A percentile compares a stretch with the other conserved stretches of the same genome.
These are phyloP conservation scores for Patella depressa DNA, from an alignment of 2,888 invertebrate genomes.

Conservation along the genomic window DNA sequence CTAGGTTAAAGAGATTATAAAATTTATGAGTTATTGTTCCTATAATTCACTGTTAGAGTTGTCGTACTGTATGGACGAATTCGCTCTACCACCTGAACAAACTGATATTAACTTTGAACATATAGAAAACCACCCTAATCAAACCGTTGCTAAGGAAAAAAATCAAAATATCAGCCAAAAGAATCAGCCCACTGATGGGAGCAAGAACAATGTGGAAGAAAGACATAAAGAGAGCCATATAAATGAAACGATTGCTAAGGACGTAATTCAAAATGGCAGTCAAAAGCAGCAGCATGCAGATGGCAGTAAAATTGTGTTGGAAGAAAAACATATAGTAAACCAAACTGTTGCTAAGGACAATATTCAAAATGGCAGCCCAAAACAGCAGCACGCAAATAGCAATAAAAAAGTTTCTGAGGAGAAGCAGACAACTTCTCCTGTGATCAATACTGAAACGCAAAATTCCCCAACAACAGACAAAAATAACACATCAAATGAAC, in stretches of 20 bases:
- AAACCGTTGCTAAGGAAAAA: slow-evolving; percentile 12
- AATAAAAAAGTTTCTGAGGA: not conserved
- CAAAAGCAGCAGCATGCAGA: not conserved
- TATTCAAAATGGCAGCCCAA: not conserved
- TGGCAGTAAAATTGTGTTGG: not conserved
- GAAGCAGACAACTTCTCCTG: not conserved
- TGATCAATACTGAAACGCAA: not conserved
- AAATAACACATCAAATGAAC: not conserved
- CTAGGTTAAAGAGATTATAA: slow-evolving; percentile 85
- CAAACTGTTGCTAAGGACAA: not conserved
- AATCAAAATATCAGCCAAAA: slow-evolving; percentile 5
- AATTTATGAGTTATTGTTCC: slow-evolving; percentile 84
- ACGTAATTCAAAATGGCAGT: not conserved
- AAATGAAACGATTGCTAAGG: not conserved
- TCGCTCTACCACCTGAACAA: slow-evolving; percentile 80
- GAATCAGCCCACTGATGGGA: not conserved
- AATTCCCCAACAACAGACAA: not conserved
- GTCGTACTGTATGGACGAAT: slow-evolving; percentile 90
- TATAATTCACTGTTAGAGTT: slow-evolving; percentile 95
- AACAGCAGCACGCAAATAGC: not conserved
- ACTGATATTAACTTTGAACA: slow-evolving; percentile 12
- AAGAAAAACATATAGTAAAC: not conserved
- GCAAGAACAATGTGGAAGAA: not conserved
- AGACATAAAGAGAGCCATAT: not conserved
- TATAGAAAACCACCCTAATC: slow-evolving; percentile 21